Conservation (phyloP, 53 echinoderm and acorn worm species). For the Pentamera pediparva region DNA sequence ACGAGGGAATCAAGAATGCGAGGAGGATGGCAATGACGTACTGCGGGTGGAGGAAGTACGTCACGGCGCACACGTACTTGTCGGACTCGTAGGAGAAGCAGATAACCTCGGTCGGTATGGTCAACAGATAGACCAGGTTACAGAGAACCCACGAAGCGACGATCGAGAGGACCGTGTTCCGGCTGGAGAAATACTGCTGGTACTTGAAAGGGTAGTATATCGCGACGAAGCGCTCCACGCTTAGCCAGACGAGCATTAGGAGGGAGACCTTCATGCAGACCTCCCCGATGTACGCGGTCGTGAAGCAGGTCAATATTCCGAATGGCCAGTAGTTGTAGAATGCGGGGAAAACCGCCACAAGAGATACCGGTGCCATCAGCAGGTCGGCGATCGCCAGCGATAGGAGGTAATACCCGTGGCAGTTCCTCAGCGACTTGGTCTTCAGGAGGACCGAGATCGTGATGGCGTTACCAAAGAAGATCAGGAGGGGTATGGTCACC, state of each 20-base stretch:
- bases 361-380: slow-evolving; percentile 30
- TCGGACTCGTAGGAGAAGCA: slow-evolving; percentile 28
- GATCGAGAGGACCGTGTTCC: slow-evolving; percentile 5
- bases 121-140: slow-evolving; percentile 16
- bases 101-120: slow-evolving; percentile 12
- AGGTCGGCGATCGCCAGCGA: slow-evolving; percentile 49
- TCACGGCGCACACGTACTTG: slow-evolving; percentile 34
- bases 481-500: not conserved
- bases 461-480: slow-evolving; percentile 28
- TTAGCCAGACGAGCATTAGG: slow-evolving; percentile 33
- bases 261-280: slow-evolving; percentile 43
- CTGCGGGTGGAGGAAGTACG: slow-evolving; percentile 30
- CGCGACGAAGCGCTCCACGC: slow-evolving; percentile 49
- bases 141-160: slow-evolving; percentile 23
- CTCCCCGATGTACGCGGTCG: slow-evolving; percentile 34
- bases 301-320: slow-evolving; percentile 13
- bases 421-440: slow-evolving; percentile 38
- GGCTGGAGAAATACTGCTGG: slow-evolving; percentile 23
- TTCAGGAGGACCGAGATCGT: slow-evolving; percentile 35
- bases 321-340: slow-evolving; percentile 37
- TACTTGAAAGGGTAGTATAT: slow-evolving; percentile 44
- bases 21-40: slow-evolving; percentile 34
- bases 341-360: slow-evolving; percentile 21
- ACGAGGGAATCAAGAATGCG: slow-evolving; percentile 31
- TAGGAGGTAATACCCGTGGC: slow-evolving; percentile 45